Base-by-base conservation (phyloP, 2,888 invertebrate species). In the Thymelicus lineola region DNA sequence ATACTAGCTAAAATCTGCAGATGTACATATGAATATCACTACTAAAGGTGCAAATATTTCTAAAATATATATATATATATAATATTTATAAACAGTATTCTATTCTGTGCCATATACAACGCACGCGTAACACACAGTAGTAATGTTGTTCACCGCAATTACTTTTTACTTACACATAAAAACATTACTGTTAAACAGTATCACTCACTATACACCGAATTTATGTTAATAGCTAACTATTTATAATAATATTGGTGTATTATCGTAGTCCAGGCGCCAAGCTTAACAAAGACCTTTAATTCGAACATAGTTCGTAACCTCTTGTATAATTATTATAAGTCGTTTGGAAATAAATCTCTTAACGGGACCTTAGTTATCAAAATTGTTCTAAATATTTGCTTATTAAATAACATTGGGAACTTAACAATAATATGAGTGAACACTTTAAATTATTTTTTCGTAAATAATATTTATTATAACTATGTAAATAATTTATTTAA, bases 31-130 rank as follows among this genome's bases (percentile, higher is more conserved):
- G 85, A 86, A 87, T 89, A 90, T 87, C 88, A 89, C 92, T 93
- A 92, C 93, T 86, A 88, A 89, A 86, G 90, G 93, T 93, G 93
- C 93, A 93, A 93, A 93, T 93, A 93, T 89, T 86, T 91, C 93
- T 93, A 92, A 93, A 93, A 93, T 93, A 93, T 90, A 89, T 89
- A 85, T 80, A 81, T 84, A 12, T 42, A 42, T 38, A 42, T 42
- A 38, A 84, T 90, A 88, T 87, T 90, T 90, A 90, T 90, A 88
- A 90, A 90, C 85, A 79, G 83, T 89, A 87, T 85, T 86, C 61
- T 90, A 91, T 88, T 82, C 81, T 89, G 93, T 92, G 92, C 90
- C 86, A 86, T 90, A 89, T 92, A 92, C 87, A 90, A 90, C 86
- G 92, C 93, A 93, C 92, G 86, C 87, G 82, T 88, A 88, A 90